Conservation (phyloP, 2,888 invertebrate species). For the Pogonocherus hispidulus region DNA sequence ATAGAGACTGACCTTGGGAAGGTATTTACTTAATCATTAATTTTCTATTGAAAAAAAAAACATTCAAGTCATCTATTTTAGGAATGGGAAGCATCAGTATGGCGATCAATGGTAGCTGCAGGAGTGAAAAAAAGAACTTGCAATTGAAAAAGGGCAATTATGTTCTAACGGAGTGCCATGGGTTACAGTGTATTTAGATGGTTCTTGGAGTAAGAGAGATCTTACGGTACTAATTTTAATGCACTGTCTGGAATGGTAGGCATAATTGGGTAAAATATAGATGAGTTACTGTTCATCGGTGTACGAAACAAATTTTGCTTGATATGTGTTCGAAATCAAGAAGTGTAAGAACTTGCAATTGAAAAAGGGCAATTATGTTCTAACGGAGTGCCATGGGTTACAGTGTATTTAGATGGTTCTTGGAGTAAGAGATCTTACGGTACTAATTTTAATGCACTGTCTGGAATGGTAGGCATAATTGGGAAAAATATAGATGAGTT, state of each 20-base stretch:
- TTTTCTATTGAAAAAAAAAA: not conserved
- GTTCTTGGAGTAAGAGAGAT: conserved; percentile 51
- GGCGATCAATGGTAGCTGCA: not conserved
- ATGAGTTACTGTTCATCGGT: conserved; percentile 43
- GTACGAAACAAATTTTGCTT: conserved; percentile 50
- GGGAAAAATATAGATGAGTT: conserved; percentile 43
- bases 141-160: conserved; percentile 31
- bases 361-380: not conserved
- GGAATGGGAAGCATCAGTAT: conserved; percentile 26
- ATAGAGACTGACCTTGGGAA: conserved; percentile 37
- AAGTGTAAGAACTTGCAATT: no score
- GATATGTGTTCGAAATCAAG: conserved; percentile 42
- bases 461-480: conserved; percentile 49
- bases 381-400: conserved; percentile 44
- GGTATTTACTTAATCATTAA: conserved; percentile 13
- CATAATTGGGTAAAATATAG: conserved; percentile 45
- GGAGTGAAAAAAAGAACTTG: conserved; percentile 33
- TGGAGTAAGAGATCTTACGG: conserved; percentile 51
- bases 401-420: conserved; percentile 51
- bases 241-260: conserved; percentile 48
- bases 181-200: conserved; percentile 51
- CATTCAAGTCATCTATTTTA: not conserved
- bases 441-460: conserved; percentile 45
- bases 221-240: conserved; percentile 48
- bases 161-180: conserved; percentile 43